A percentile compares a stretch with the other conserved stretches of the same genome.
Conservation (phyloP, 1,140 invertebrate species). For the Globodera ellingtonae region DNA sequence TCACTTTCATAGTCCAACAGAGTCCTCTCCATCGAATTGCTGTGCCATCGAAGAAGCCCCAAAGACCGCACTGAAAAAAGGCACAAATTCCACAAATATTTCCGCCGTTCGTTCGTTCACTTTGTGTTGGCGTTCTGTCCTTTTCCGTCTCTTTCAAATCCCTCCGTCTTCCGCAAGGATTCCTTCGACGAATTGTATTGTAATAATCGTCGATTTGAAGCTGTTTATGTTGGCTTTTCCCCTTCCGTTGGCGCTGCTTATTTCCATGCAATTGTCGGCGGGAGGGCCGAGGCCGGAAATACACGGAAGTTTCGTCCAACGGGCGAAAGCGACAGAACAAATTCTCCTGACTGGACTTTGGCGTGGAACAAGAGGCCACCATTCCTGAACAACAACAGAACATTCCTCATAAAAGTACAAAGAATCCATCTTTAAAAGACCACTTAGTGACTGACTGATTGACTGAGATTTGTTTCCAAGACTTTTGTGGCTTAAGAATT, state of each 20-base stretch:
- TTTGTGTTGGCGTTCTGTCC: too few species aligned
- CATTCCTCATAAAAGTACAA: too few species aligned
- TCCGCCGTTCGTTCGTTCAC: too few species aligned
- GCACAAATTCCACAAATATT: too few species aligned
- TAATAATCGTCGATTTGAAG: constrained; percentile 4
- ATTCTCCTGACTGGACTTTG: constrained; percentile 7
- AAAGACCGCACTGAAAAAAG: neutral
- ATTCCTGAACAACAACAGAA: neutral
- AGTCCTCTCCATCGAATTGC: neutral
- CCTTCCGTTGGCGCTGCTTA: neutral
- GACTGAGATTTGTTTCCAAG: too few species aligned
- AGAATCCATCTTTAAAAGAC: too few species aligned
- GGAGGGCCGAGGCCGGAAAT: neutral
- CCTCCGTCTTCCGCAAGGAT: neutral
- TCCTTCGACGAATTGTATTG: neutral
- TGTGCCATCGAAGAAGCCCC: neutral
- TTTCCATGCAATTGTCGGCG: too few species aligned
- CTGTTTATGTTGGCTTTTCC: neutral
- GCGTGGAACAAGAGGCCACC: constrained; percentile 7
- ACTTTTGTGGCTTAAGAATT: too few species aligned
- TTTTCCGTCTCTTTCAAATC: too few species aligned
- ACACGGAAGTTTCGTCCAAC: constrained; percentile 1
- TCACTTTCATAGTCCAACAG: neutral
- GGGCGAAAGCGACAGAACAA: neutral
- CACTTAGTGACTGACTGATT: too few species aligned